Conservation (phyloP, 2,888 invertebrate genomes). For the Heliconius cydno region DNA sequence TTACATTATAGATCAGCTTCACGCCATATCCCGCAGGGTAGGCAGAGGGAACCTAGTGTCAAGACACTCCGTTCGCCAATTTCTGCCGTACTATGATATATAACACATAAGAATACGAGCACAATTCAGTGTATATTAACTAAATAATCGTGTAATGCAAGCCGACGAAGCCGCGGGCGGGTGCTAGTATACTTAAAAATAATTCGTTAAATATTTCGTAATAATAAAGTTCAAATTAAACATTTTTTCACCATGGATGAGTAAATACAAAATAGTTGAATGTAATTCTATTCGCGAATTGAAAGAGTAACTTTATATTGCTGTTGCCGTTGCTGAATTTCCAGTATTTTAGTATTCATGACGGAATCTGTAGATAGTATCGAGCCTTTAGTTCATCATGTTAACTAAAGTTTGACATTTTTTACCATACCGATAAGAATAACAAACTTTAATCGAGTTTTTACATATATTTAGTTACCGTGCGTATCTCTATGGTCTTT, state of each 20-base stretch:
- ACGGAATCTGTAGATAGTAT: slow-evolving; percentile 2
- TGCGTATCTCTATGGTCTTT: background rate
- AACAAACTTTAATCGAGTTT: background rate
- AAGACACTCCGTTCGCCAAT: no score
- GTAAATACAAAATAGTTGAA: background rate
- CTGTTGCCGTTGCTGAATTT: background rate
- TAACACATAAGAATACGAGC: no score
- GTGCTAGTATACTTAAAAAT: background rate
- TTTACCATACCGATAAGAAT: background rate
- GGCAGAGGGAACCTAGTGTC: no score
- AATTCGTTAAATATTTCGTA: background rate
- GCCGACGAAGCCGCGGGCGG: no score
- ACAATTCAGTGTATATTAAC: no score
- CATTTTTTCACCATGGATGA: background rate
- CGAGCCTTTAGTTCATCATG: background rate
- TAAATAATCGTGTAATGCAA: no score
- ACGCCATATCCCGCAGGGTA: no score
- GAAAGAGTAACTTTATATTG: slow-evolving; percentile 5
- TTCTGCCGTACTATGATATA: no score
- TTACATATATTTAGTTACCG: background rate
- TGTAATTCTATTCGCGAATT: slow-evolving; percentile 12
- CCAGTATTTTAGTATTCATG: background rate
- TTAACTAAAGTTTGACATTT: background rate
- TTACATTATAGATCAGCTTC: no score
- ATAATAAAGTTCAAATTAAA: background rate